Evolutionary conservation across 2,797 vertebrate species (phyloP).

Genomic region (Lutjanus argentimaculatus): DNA sequence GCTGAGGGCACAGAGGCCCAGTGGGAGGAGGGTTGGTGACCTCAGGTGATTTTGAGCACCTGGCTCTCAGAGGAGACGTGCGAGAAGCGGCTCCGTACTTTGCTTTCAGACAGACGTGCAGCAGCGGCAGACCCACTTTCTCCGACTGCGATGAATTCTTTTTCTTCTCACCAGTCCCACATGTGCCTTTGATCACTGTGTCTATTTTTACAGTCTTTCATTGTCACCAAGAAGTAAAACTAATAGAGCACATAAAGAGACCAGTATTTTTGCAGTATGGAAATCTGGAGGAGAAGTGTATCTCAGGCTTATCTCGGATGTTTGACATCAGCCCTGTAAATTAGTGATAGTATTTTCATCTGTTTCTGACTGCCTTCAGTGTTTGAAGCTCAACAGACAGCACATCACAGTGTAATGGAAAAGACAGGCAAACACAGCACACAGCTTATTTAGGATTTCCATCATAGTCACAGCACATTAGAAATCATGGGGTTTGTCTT

Average conservation of each 20-base stretch:
- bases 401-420: conserved; percentile 63
- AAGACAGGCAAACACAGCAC: conserved; percentile 55
- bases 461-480: conserved; percentile 68
- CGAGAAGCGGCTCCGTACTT: conserved; percentile 33
- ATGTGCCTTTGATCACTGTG: conserved; percentile 83
- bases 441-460: conserved; percentile 71
- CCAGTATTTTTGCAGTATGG: conserved; percentile 52
- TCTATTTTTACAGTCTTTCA: conserved; percentile 84
- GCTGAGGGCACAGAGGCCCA: conserved; percentile 63
- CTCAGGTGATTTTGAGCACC: conserved; percentile 80
- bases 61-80: conserved; percentile 70
- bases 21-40: conserved; percentile 70
- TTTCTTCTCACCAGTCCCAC: conserved; percentile 77
- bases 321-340: conserved; percentile 65
- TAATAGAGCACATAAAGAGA: conserved; percentile 64
- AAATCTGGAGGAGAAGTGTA: conserved; percentile 45
- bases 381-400: conserved; percentile 65
- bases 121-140: conserved; percentile 68
- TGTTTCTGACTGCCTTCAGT: conserved; percentile 51
- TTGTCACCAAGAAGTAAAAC: conserved; percentile 77
- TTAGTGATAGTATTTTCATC: conserved; percentile 67
- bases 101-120: conserved; percentile 70
- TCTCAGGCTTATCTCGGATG: conserved; percentile 48
- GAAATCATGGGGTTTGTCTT: conserved; percentile 66
- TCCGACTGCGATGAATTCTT: conserved; percentile 74